Base-by-base conservation (phyloP, 2,888 invertebrate species). In the Drosophila birchii region DNA sequence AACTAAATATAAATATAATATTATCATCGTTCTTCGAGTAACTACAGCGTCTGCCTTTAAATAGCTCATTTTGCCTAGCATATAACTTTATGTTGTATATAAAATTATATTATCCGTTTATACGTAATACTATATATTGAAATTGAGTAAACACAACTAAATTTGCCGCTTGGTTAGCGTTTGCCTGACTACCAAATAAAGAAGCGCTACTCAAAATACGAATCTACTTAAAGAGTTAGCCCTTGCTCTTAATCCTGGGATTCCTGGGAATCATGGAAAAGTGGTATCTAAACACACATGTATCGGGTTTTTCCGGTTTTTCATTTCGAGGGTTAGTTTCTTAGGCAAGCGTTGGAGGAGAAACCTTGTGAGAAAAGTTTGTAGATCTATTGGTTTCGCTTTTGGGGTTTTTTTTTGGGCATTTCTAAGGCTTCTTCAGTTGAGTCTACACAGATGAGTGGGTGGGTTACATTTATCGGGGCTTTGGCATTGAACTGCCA, bases 401-500 rank as follows among this genome's bases (percentile, higher is more conserved):
- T 26, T 26, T 57, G 68, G 68, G 67, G 41, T 67, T n/a, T 16
- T 67, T n/a, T 16, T 67, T 36, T 36, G 41, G 67, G 67, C 56
- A 67, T 45, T 72, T 63, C 62, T 72, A 72, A 72, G 64, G 63
- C 72, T 71, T 71, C 56, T 63, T 53, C 45, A 39, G 59, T 60
- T 70, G 69, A 44, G 49, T 57, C 72, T 72, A 72, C 63, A 43
- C 63, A 43, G 62, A 77, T 76, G 71, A 59, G 29, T 59, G 74
- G 88, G 86, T 86, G 88, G 88, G 86, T 81, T 81, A 84, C 84
- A 84, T 80, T 84, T 73, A 76, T 80, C 71, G 77, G 78, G 80
- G 73, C 64, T 39, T 70, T 44, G 59, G 32, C 59, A 59, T 68
- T 36, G 23, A 64, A 32, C 47, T 47, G 54, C 20, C 43, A 47